Conservation (phyloP, 2,113 vertebrate species). For the Myiagra hebetior region DNA sequence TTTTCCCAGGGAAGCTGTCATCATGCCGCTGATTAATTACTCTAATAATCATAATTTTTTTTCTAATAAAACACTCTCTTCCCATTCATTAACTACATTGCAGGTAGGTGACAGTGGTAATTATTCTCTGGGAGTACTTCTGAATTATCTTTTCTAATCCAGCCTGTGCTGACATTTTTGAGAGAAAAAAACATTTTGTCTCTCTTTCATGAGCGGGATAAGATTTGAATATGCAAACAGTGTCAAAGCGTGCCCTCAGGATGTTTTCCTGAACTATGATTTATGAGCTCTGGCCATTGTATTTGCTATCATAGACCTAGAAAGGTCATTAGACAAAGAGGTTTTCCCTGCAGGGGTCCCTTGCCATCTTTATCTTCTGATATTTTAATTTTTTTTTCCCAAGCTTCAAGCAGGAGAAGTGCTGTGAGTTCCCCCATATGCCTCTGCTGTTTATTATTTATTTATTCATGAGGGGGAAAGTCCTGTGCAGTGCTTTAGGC, state of each 20-base stretch:
- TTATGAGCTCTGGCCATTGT: conserved; percentile 76
- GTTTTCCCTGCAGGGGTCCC: conserved; percentile 59
- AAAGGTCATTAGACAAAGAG: conserved; percentile 76
- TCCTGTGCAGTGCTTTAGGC: not conserved
- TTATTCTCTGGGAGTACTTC: conserved; percentile 82
- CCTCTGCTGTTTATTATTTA: conserved; percentile 2
- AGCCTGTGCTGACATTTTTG: conserved; percentile 80
- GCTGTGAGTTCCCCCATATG: not conserved
- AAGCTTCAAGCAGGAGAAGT: not conserved
- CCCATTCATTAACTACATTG: conserved; percentile 84
- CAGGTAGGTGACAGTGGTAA: conserved; percentile 81
- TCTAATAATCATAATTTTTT: conserved; percentile 83
- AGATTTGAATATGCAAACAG: conserved; percentile 84
- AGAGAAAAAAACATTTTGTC: conserved; percentile 74
- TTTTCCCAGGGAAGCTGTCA: conserved; percentile 81
- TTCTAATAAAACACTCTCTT: conserved; percentile 79
- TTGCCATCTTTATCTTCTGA: conserved; percentile 63
- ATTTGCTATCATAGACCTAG: conserved; percentile 68
- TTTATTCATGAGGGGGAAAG: not conserved
- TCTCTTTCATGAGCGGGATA: conserved; percentile 73
- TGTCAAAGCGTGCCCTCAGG: conserved; percentile 65
- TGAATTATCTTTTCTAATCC: conserved; percentile 84
- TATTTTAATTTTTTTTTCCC: conserved; percentile 64
- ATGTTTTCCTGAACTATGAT: conserved; percentile 75
- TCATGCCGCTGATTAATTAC: conserved; percentile 88